phyloP scores from a whole-genome alignment of 2,797 vertebrate genomes.

The Platalea minor region DNA sequence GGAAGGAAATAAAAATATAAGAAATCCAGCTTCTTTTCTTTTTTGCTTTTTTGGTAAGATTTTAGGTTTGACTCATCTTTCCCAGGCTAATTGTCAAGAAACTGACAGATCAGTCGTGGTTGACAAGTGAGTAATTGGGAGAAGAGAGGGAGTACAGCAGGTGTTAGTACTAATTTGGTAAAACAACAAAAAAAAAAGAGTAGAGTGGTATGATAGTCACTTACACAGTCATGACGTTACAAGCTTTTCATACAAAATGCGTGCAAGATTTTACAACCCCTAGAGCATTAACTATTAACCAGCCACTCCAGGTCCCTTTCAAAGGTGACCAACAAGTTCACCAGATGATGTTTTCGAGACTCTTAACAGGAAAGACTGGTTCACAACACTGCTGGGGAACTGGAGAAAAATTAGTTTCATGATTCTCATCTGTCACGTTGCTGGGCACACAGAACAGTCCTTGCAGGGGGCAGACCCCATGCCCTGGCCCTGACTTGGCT shows the following conservation, averaged over 20 bases:
- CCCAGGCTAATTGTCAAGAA: slow-evolving; percentile 69
- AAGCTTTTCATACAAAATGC: slow-evolving; percentile 12
- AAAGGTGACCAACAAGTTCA: background rate
- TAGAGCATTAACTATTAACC: background rate
- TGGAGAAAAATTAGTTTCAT: background rate
- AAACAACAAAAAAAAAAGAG: slow-evolving; percentile 17
- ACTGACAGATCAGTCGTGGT: slow-evolving; percentile 41
- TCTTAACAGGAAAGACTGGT: background rate
- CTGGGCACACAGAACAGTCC: background rate
- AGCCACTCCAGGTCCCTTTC: background rate
- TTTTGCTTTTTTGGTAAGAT: slow-evolving; percentile 56
- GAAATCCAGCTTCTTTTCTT: background rate
- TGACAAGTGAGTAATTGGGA: slow-evolving; percentile 69
- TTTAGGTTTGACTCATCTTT: slow-evolving; percentile 73
- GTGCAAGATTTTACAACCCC: background rate
- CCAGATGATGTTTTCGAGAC: background rate
- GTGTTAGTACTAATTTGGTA: slow-evolving; percentile 58
- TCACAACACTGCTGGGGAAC: background rate
- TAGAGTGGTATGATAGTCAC: background rate
- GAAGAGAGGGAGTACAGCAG: slow-evolving; percentile 45
- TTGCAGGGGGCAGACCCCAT: background rate
- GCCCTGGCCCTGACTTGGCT: background rate
- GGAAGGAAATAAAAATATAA: background rate
- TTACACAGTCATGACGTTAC: slow-evolving; percentile 29
- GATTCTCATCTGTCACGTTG: background rate